Evolutionary conservation across 2,888 invertebrate species (phyloP).

Genomic region (Anagyrus pseudococci): DNA sequence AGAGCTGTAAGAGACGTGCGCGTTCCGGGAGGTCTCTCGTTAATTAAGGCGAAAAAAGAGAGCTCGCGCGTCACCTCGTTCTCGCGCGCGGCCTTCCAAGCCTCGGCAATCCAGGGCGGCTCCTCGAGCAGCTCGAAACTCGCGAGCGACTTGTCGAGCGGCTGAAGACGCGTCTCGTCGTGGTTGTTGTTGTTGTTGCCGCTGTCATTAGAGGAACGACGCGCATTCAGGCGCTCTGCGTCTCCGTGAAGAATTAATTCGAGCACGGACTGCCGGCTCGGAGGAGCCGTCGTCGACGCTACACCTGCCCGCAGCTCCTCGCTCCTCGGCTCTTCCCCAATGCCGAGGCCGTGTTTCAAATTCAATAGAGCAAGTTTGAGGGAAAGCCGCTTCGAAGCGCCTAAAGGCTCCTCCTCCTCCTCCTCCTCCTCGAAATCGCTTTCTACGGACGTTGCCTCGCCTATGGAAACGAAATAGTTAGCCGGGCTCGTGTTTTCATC

Average conservation of each 20-base stretch:
- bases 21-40: no score
- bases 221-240: conserved; percentile 30
- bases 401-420: background rate
- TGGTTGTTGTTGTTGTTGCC: background rate
- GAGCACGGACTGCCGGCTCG: conserved; percentile 22
- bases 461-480: no score
- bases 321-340: conserved; percentile 2
- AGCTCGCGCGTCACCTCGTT: conserved; percentile 1
- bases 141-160: conserved; percentile 10
- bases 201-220: conserved; percentile 21
- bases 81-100: conserved; percentile 22
- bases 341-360: conserved; percentile 37
- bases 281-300: background rate
- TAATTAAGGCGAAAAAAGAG: background rate
- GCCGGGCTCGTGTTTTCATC: no score
- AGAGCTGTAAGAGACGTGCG: no score
- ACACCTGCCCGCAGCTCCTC: background rate
- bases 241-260: conserved; percentile 46
- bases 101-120: conserved; percentile 34
- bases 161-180: background rate
- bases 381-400: conserved; percentile 8
- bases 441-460: no score
- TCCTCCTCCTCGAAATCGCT: background rate
- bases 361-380: conserved; percentile 39
- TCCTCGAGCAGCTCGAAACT: conserved; percentile 19